phyloP scores from a whole-genome alignment of 2,888 invertebrate genomes.

The Pedicia rivosa region DNA sequence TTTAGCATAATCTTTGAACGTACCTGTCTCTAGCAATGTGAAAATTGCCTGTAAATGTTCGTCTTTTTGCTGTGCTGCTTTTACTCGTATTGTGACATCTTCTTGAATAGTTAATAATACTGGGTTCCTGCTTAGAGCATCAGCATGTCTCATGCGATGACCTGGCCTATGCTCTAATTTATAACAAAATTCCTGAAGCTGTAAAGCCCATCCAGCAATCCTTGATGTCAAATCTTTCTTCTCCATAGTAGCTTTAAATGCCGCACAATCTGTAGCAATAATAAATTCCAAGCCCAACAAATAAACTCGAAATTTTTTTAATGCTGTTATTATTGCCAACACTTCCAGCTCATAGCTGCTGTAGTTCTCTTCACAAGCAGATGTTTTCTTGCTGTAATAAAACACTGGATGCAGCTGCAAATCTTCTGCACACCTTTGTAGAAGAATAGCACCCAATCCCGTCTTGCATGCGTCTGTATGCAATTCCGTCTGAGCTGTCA shows the following conservation, averaged over 20 bases:
- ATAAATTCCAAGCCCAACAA: slow-evolving; percentile 15
- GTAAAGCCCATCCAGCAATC: slow-evolving; percentile 20
- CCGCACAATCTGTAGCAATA: slow-evolving; percentile 18
- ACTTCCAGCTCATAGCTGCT: slow-evolving; percentile 22
- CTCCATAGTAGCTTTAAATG: slow-evolving; percentile 16
- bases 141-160: slow-evolving; percentile 17
- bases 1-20: slow-evolving; percentile 13
- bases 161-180: slow-evolving; percentile 22
- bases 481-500: too few species aligned
- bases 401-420: slow-evolving; percentile 15
- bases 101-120: neutral
- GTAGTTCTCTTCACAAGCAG: slow-evolving; percentile 15
- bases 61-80: slow-evolving; percentile 10
- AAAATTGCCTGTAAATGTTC: slow-evolving; percentile 11
- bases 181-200: slow-evolving; percentile 20
- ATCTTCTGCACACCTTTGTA: slow-evolving; percentile 14
- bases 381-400: slow-evolving; percentile 17
- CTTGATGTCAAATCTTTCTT: slow-evolving; percentile 17
- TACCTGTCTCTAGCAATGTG: slow-evolving; percentile 12
- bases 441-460: slow-evolving; percentile 16
- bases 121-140: slow-evolving; percentile 20
- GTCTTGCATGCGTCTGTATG: too few species aligned
- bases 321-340: slow-evolving; percentile 17
- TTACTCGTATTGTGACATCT: too few species aligned
- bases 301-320: slow-evolving; percentile 17